Conservation (phyloP, 2,113 vertebrate species). For the Psittacara wagleri region DNA sequence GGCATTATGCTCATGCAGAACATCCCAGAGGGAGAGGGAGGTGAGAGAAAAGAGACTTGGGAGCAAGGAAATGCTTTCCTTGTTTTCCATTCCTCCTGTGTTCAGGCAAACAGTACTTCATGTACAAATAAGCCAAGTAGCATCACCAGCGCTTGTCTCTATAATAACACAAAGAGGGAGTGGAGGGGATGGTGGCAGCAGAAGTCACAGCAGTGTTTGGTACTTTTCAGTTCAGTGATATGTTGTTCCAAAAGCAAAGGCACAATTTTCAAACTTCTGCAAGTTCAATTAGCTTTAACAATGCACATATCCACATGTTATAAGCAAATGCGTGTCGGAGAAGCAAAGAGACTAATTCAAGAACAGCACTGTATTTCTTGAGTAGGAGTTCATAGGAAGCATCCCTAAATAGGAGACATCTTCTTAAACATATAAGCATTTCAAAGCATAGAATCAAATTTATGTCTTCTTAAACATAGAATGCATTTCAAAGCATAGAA, state of each 20-base stretch:
- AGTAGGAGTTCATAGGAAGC: neutral
- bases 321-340: neutral
- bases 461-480: neutral
- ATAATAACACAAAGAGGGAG: fast-evolving
- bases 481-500: neutral
- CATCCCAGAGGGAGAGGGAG: neutral
- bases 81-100: neutral
- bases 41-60: neutral
- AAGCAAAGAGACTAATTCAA: neutral
- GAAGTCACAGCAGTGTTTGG: neutral
- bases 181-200: neutral
- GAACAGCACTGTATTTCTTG: neutral
- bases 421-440: neutral
- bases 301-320: no score
- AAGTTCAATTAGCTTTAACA: neutral
- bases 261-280: neutral
- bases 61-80: neutral
- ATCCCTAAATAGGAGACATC: neutral
- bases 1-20: neutral
- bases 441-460: neutral
- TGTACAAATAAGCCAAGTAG: neutral
- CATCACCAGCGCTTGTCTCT: neutral
- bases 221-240: neutral
- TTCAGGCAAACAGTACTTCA: neutral
- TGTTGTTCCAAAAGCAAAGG: neutral